Conservation (phyloP, 2,113 vertebrate genomes). For the Spilogale gracilis region DNA sequence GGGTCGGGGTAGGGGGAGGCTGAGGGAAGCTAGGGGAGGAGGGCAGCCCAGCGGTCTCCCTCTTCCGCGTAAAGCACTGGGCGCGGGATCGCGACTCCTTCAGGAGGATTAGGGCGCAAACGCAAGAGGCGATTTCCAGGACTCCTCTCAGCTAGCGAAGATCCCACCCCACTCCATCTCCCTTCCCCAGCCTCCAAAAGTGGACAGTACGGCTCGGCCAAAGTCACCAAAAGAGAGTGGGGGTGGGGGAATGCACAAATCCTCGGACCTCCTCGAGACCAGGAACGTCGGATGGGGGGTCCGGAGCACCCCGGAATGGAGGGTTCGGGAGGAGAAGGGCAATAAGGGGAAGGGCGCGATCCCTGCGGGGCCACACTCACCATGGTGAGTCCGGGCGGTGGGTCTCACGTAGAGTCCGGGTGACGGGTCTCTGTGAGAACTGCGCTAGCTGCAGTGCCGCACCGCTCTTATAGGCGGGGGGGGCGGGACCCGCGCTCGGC, state of each 20-base stretch:
- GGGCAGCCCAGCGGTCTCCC: constrained; percentile 36
- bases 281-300: not conserved
- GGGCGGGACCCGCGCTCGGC: constrained; percentile 46
- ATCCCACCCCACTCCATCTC: not conserved
- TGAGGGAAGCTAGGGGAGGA: not conserved
- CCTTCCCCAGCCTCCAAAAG: constrained; percentile 16
- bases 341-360: not conserved
- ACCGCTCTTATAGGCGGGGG: constrained; percentile 72
- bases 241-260: not conserved
- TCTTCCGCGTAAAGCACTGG: not conserved
- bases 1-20: not conserved
- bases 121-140: not conserved
- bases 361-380: constrained; percentile 72
- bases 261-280: not conserved
- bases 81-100: constrained; percentile 48
- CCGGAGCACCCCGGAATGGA: not conserved
- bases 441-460: constrained; percentile 83
- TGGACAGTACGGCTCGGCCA: constrained; percentile 2
- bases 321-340: not conserved
- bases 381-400: constrained; percentile 73
- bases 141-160: not conserved
- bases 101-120: constrained; percentile 19
- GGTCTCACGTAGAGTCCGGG: constrained; percentile 83
- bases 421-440: constrained; percentile 83
- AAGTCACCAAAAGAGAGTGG: constrained; percentile 52